Percentiles rank a stretch among this genome's conserved stretches.
phyloP scores from a whole-genome alignment of 2,797 vertebrate genomes.

The Echeneis naucrates region DNA sequence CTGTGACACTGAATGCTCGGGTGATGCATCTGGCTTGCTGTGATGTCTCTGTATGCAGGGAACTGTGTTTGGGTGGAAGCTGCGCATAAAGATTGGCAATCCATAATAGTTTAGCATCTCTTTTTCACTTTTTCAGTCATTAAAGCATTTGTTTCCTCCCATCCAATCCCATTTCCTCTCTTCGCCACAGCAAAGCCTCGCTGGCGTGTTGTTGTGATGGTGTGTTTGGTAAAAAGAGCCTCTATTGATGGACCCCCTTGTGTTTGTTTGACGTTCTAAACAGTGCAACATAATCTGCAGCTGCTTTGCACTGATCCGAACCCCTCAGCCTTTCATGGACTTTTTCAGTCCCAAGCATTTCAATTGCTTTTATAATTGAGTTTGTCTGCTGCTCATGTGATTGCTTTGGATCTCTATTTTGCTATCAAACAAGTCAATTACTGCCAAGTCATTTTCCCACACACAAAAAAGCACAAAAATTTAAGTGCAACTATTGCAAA shows the following conservation, averaged over 20 bases:
- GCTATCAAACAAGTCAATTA: constrained; percentile 82
- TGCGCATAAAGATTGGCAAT: constrained; percentile 39
- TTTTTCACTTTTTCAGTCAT: constrained; percentile 17
- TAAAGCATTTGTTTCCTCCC: constrained; percentile 54
- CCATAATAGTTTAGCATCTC: constrained; percentile 17
- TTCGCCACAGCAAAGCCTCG: constrained; percentile 17
- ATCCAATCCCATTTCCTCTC: constrained; percentile 57
- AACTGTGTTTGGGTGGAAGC: constrained; percentile 34
- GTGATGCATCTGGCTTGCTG: constrained; percentile 17
- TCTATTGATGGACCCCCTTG: constrained; percentile 74
- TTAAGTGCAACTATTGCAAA: constrained; percentile 60
- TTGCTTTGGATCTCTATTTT: constrained; percentile 79
- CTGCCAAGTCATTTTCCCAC: constrained; percentile 69
- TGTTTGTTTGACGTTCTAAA: constrained; percentile 80
- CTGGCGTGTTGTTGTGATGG: constrained; percentile 46
- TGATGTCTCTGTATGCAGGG: constrained; percentile 33
- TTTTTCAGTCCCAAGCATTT: constrained; percentile 81
- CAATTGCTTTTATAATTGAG: constrained; percentile 83
- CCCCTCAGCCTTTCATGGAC: constrained; percentile 74
- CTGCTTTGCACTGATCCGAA: constrained; percentile 71
- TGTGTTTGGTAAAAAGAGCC: constrained; percentile 62
- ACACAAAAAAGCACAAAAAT: constrained; percentile 53
- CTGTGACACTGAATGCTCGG: constrained; percentile 13
- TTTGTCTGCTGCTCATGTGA: constrained; percentile 78
- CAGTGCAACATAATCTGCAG: constrained; percentile 76